Evolutionary conservation across 2,888 invertebrate species (phyloP), one percentile per base, ranked within the genome.

Genomic region (Aproaerema taeniolella): DNA sequence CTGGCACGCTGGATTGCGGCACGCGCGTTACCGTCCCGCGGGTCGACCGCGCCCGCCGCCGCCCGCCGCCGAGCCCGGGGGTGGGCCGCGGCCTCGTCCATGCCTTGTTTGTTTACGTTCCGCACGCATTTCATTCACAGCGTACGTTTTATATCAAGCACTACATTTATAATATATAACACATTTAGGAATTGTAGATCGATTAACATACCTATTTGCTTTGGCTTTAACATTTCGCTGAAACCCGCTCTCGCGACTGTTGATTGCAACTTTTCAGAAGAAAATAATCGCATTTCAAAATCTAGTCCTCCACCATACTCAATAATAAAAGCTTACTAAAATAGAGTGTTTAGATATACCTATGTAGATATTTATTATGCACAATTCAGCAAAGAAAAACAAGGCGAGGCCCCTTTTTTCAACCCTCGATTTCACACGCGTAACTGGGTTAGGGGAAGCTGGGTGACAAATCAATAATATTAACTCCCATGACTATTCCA

Each of bases 41-140:
- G 36, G 35, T 11, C 26, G 20, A 8, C 20, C 5, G 26, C 51
- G 52, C 55, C 49, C 48, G 39, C 41, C 42, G 39, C 38, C 43
- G 38, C 16, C 12, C n/a, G n/a, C n/a, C n/a, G n/a, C 36, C 37
- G 28, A 9, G 32, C 29, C 12, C 34, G 43, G 38, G 25, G 39
- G 43, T 39, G 34, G 43, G 25, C 28, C 38, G 26, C 38, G 38
- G 37, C 37, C 30, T 24, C 34, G 34, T 15, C 10, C 57, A 58
- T 58, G 49, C 52, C 52, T 48, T 52, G 56, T 63, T 62, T 68
- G 66, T 67, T 67, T 67, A 67, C 64, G 53, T 67, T 65, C 47
- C 46, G 50, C 49, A 43, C 46, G 49, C 59, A 58, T 57, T 64
- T 56, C 64, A 67, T 67, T 65, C 64, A 66, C 50, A 43, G 44